A percentile compares a stretch with the other conserved stretches of the same genome.
These are phyloP conservation scores for Otolemur crassicaudatus DNA, from an alignment of 2,797 vertebrate species.

Conservation along the genomic window DNA sequence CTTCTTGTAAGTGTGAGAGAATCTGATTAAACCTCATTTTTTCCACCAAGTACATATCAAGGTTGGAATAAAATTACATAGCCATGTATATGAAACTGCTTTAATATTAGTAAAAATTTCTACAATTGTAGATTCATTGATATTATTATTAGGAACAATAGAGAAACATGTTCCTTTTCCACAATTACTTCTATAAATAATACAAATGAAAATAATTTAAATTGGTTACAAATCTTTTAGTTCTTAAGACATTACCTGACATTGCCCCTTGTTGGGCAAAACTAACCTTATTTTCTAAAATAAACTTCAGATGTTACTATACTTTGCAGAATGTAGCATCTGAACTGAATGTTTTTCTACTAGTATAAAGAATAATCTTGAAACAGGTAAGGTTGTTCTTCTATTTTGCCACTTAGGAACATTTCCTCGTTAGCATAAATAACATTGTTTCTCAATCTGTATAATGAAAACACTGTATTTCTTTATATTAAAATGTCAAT, in stretches of 20 bases:
- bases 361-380: not conserved
- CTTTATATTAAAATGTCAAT: too few relatives aligned
- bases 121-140: not conserved
- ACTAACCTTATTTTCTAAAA: not conserved
- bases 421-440: not conserved
- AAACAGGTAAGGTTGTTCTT: not conserved
- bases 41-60: not conserved
- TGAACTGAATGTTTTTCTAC: not conserved
- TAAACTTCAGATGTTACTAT: not conserved
- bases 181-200: not conserved
- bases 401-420: not conserved
- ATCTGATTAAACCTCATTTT: not conserved
- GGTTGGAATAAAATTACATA: not conserved
- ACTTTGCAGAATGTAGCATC: not conserved
- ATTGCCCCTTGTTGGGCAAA: not conserved
- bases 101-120: not conserved
- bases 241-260: not conserved
- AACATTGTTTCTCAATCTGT: not conserved
- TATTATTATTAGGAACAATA: conserved; percentile 9
- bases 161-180: not conserved
- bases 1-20: not conserved
- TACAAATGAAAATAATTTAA: not conserved
- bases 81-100: not conserved
- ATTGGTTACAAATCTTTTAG: not conserved
- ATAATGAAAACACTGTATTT: not conserved